Percentiles rank a stretch among this genome's conserved stretches.
Conservation (phyloP, 2,888 invertebrate genomes). For the Hyles lineata region DNA sequence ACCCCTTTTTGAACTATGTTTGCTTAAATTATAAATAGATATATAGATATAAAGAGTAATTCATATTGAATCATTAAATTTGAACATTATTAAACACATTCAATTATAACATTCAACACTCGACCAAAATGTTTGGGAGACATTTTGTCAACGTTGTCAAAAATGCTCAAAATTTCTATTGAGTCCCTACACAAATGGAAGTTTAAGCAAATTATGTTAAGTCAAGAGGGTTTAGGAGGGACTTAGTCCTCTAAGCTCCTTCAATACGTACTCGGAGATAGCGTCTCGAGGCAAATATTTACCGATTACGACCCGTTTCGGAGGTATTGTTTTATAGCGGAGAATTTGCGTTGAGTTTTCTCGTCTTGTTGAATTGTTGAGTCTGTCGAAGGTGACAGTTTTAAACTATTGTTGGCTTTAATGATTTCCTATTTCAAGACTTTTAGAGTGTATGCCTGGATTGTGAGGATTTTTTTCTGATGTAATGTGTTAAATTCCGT, state of each 20-base stretch:
- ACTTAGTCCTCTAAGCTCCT: slow-evolving; percentile 27
- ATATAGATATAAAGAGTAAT: too few species aligned
- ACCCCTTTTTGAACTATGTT: too few species aligned
- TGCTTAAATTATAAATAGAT: too few species aligned
- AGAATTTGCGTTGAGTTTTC: slow-evolving; percentile 14
- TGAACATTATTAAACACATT: too few species aligned
- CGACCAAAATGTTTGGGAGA: background rate
- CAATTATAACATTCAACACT: background rate
- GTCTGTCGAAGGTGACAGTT: background rate
- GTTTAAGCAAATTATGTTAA: slow-evolving; percentile 32
- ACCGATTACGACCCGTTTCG: slow-evolving; percentile 26
- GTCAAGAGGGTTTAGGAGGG: slow-evolving; percentile 30
- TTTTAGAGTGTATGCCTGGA: too few species aligned
- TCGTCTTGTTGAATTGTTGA: background rate
- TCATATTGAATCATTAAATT: too few species aligned
- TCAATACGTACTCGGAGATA: slow-evolving; percentile 23
- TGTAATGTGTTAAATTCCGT: too few species aligned
- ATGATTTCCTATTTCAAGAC: too few species aligned
- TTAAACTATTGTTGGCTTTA: background rate
- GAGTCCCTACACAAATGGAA: slow-evolving; percentile 22
- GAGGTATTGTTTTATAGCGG: slow-evolving; percentile 20
- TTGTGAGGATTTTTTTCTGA: too few species aligned
- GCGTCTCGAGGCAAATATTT: slow-evolving; percentile 31
- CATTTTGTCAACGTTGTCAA: background rate
- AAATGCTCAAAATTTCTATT: slow-evolving; percentile 12